phyloP scores from a whole-genome alignment of 2,888 invertebrate genomes.

The Liposcelis brunnea region DNA sequence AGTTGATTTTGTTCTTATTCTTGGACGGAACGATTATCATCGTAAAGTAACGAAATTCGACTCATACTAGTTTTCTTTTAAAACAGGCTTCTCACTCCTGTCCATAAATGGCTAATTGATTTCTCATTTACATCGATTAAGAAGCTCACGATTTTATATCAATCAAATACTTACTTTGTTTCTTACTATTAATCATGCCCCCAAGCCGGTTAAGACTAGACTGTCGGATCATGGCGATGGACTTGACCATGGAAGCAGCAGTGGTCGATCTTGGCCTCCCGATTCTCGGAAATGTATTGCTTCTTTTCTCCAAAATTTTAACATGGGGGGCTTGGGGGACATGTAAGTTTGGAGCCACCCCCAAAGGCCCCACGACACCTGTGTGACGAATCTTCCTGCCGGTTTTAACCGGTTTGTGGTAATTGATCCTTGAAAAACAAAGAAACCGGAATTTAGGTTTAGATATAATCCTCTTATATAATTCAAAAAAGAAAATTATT shows the following conservation, averaged over 20 bases:
- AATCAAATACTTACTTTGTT: conserved; percentile 29
- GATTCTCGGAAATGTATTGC: conserved; percentile 21
- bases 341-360: conserved; percentile 20
- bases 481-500: no score
- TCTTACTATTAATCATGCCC: conserved; percentile 39
- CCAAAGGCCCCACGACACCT: conserved; percentile 28
- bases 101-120: no score
- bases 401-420: neutral
- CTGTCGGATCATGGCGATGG: conserved; percentile 36
- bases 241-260: conserved; percentile 28
- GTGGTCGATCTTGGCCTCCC: conserved; percentile 20
- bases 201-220: conserved; percentile 44
- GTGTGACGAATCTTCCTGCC: conserved; percentile 26
- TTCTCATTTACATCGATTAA: no score
- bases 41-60: no score
- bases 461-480: neutral
- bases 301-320: conserved; percentile 22
- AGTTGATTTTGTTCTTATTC: no score
- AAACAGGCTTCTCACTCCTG: no score
- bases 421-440: neutral
- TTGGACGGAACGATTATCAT: no score
- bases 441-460: neutral
- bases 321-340: conserved; percentile 27
- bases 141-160: no score
- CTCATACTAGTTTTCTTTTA: no score